Evolutionary conservation across 2,113 vertebrate genomes (phyloP), one percentile per base, ranked within the genome.

Genomic region (Megaceryle maxima): DNA sequence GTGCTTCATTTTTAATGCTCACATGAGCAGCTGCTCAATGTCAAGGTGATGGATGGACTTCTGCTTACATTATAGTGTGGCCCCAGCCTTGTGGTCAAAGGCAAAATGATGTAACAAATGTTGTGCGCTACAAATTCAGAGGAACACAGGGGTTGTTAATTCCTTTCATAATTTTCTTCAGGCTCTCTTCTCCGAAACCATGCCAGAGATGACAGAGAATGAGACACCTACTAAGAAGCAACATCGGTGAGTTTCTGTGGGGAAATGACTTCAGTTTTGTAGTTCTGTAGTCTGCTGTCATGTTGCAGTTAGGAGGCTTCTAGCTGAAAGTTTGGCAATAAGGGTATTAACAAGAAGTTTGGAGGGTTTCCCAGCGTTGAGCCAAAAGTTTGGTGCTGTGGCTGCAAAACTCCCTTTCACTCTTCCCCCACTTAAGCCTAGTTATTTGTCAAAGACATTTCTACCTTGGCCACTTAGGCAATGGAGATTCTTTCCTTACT

Each of bases 161-260:
- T 91, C 29, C 48, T 94, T 87, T 88, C 26, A 25, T 46, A 37
- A 46, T 97, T 87, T 63, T 62, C 88, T 87, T 44, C 85, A 98
- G 98, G 97, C 96, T 90, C 91, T 98, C 97, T 93, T 98, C 94
- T 96, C 75, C 66, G 86, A 97, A 98, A 99, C 97, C 97, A 99
- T 99, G 99, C 99, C 99, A 98, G 99, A 99, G 98, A 99, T 99
- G 98, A 99, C 99, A 78, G 99, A 99, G 96, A 99, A 98, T 96
- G 98, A 98, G 96, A 98, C 98, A 96, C 98, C 98, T 93, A 98
- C 97, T 82, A 99, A 98, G 94, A 99, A 98, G 96, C 98, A 99
- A 78, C 99, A 98, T 90, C 97, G 99, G 99, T 99, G 97, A 98
- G 98, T 96, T 83, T 35, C 33, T 74, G 39, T 26, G 80, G 51